Percentiles rank a stretch among this genome's conserved stretches.
Conservation (phyloP, 35 echinoderm and acorn worm genomes). For the Eucidaris tribuloides region DNA sequence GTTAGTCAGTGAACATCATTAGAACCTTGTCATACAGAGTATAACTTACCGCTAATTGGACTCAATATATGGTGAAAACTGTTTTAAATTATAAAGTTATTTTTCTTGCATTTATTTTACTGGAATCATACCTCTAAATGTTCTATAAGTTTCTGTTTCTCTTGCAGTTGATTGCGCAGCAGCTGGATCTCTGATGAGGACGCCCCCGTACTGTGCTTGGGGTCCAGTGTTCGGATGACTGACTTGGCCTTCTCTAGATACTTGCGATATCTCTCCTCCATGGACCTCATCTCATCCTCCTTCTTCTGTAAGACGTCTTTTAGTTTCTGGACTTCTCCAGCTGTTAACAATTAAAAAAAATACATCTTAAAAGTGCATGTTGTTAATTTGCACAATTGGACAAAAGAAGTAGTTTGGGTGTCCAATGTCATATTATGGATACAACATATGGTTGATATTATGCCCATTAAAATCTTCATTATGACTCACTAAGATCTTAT, state of each 20-base stretch:
- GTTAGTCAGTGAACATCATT: too few species aligned
- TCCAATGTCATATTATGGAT: not conserved
- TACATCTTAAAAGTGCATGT: not conserved
- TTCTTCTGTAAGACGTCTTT: conserved; percentile 87
- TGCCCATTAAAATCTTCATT: not conserved
- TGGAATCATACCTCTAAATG: conserved; percentile 93
- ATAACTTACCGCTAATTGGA: too few species aligned
- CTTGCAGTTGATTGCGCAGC: conserved; percentile 77
- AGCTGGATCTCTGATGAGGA: conserved; percentile 84
- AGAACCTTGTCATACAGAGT: too few species aligned
- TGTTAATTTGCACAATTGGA: not conserved
- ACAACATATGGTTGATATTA: not conserved
- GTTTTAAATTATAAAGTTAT: too few species aligned
- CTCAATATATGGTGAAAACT: too few species aligned
- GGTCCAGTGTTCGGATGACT: conserved; percentile 94
- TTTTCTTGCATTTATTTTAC: too few species aligned
- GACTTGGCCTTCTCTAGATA: conserved; percentile 98
- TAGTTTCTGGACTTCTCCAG: conserved; percentile 52
- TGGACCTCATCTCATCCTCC: conserved; percentile 91
- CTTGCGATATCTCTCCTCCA: conserved; percentile 98
- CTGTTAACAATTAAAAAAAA: conserved; percentile 16
- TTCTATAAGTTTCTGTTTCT: conserved; percentile 93
- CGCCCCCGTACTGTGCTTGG: conserved; percentile 82
- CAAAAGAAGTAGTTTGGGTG: too few species aligned
- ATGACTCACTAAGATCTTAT: too few species aligned